These are phyloP conservation scores for Mythimna loreyi DNA, from an alignment of 2,888 invertebrate species.

Conservation along the genomic window DNA sequence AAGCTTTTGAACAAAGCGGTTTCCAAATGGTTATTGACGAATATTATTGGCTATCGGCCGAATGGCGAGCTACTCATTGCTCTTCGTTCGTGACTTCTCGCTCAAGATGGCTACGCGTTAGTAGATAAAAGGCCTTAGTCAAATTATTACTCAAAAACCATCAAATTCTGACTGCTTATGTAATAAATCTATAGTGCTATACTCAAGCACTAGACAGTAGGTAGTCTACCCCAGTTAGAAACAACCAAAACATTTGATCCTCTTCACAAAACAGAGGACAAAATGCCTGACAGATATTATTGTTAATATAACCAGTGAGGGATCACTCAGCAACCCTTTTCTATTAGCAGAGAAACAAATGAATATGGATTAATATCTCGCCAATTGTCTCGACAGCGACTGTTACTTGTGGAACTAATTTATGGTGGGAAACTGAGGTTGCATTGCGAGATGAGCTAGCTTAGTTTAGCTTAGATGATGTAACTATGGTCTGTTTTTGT, in stretches of 20 bases:
- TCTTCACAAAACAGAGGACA: conserved; percentile 23
- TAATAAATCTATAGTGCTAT: too few species aligned
- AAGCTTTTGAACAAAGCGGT: too few species aligned
- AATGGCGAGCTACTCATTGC: too few species aligned
- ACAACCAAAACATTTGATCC: conserved; percentile 36
- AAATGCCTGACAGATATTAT: conserved; percentile 44
- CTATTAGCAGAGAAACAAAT: conserved; percentile 52
- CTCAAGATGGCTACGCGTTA: too few species aligned
- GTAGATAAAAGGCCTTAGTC: too few species aligned
- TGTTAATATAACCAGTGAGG: conserved; percentile 35
- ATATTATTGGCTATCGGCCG: too few species aligned
- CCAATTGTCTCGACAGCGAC: conserved; percentile 33
- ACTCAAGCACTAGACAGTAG: too few species aligned
- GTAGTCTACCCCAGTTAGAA: too few species aligned
- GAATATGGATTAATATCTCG: conserved; percentile 55
- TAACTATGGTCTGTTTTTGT: background rate
- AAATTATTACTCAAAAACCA: too few species aligned
- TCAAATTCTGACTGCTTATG: too few species aligned
- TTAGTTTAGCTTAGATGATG: conserved; percentile 1
- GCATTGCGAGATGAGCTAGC: background rate
- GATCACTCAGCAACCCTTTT: conserved; percentile 47
- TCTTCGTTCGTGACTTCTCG: too few species aligned
- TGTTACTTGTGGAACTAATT: conserved; percentile 34
- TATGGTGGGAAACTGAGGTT: background rate
- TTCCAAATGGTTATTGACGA: too few species aligned